Percentiles rank a stretch among this genome's conserved stretches.
Evolutionary conservation across 2,888 invertebrate genomes (phyloP).

Genomic region (Fragum fragum): DNA sequence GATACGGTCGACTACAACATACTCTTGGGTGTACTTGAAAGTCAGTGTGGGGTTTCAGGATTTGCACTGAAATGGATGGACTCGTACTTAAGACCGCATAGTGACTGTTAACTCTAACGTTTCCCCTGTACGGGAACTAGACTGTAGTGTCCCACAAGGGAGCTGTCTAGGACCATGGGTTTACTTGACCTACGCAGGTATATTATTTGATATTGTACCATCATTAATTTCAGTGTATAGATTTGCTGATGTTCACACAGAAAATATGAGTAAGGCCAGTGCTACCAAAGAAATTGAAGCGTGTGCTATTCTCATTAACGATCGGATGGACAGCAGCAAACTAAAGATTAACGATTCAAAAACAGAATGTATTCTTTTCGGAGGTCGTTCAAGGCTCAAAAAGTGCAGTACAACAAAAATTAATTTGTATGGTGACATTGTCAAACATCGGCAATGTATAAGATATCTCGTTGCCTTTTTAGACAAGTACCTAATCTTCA

Average conservation of each 20-base stretch:
- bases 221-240: conserved; percentile 26
- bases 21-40: conserved; percentile 20
- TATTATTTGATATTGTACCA: conserved; percentile 33
- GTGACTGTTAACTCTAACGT: conserved; percentile 15
- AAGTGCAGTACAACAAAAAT: conserved; percentile 21
- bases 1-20: conserved; percentile 57
- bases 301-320: conserved; percentile 15
- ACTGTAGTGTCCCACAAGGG: conserved; percentile 48
- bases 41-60: not conserved
- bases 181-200: conserved; percentile 44
- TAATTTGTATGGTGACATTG: not conserved
- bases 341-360: conserved; percentile 36
- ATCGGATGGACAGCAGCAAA: conserved; percentile 29
- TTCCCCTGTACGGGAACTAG: conserved; percentile 3
- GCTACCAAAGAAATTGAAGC: conserved; percentile 6
- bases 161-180: conserved; percentile 45
- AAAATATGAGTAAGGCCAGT: not conserved
- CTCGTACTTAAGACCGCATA: conserved; percentile 38
- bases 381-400: conserved; percentile 12
- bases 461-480: not conserved
- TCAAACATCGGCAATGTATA: not conserved
- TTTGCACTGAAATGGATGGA: conserved; percentile 34
- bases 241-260: conserved; percentile 34
- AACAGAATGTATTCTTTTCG: conserved; percentile 35
- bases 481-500: not conserved